Evolutionary conservation across 2,113 vertebrate species (phyloP).

Genomic region (Neomonachus schauinslandi): DNA sequence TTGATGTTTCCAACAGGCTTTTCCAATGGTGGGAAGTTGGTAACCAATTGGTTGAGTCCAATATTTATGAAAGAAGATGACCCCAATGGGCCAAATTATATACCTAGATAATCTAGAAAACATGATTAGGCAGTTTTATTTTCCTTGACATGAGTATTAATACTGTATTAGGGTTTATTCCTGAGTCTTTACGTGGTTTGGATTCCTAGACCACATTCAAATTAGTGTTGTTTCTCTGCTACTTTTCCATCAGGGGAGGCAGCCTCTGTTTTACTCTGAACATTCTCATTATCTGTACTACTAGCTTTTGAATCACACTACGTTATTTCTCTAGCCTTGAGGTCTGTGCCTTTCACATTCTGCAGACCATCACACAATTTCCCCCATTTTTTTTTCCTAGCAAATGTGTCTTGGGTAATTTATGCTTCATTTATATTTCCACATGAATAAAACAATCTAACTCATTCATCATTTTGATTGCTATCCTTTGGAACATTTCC

Average conservation of each 20-base stretch:
- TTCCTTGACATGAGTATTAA: not conserved
- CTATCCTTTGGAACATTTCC: constrained; percentile 48
- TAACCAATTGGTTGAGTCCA: not conserved
- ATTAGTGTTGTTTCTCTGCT: not conserved
- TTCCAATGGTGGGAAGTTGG: not conserved
- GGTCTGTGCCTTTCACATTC: constrained; percentile 32
- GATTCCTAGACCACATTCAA: not conserved
- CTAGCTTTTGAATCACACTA: not conserved
- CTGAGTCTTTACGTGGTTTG: not conserved
- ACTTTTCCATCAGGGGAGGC: not conserved
- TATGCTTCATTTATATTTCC: constrained; percentile 61
- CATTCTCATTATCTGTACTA: not conserved
- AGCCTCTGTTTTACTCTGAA: not conserved
- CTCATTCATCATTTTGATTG: constrained; percentile 65
- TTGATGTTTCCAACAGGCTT: not conserved
- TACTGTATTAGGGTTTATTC: not conserved
- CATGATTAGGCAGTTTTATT: not conserved
- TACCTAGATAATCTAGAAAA: not conserved
- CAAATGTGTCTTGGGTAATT: constrained; percentile 60
- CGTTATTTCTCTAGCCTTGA: constrained; percentile 39
- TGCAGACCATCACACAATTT: constrained; percentile 42
- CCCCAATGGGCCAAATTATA: not conserved
- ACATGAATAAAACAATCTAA: constrained; percentile 59
- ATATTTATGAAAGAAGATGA: not conserved
- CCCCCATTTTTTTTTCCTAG: not conserved